phyloP scores from a whole-genome alignment of 2,888 invertebrate genomes.

The Leptothorax acervorum region DNA sequence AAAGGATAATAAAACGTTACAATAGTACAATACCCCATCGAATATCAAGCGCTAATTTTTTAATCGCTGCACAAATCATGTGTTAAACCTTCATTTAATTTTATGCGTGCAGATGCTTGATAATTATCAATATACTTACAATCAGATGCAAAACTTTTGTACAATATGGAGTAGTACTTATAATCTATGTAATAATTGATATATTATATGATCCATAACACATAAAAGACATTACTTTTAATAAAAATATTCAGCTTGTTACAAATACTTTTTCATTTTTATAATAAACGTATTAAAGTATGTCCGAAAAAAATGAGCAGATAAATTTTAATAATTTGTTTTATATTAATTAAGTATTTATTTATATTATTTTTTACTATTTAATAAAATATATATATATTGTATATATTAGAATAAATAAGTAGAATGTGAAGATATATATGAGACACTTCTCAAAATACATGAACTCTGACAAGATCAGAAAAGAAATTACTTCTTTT shows the following conservation, averaged over 20 bases:
- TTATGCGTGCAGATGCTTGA: neutral
- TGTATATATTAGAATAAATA: neutral
- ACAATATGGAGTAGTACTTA: neutral
- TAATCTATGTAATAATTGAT: neutral
- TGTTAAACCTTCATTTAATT: neutral
- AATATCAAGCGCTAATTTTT: slow-evolving; percentile 11
- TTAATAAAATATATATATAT: neutral
- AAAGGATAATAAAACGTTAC: slow-evolving; percentile 19
- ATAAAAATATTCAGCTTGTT: neutral
- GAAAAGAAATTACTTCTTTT: neutral
- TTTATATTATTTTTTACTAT: neutral
- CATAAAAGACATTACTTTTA: neutral
- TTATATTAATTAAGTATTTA: neutral
- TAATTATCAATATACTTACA: neutral
- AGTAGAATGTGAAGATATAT: neutral
- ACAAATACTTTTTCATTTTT: neutral
- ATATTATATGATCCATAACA: neutral
- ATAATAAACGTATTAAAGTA: neutral
- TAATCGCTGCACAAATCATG: neutral
- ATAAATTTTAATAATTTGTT: neutral
- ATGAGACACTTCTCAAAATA: neutral
- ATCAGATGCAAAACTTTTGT: neutral
- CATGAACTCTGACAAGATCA: neutral
- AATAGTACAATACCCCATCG: neutral
- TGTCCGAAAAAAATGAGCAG: neutral